Evolutionary conservation across 2,797 vertebrate species (phyloP).

Genomic region (Mormyrops boulengeri): DNA sequence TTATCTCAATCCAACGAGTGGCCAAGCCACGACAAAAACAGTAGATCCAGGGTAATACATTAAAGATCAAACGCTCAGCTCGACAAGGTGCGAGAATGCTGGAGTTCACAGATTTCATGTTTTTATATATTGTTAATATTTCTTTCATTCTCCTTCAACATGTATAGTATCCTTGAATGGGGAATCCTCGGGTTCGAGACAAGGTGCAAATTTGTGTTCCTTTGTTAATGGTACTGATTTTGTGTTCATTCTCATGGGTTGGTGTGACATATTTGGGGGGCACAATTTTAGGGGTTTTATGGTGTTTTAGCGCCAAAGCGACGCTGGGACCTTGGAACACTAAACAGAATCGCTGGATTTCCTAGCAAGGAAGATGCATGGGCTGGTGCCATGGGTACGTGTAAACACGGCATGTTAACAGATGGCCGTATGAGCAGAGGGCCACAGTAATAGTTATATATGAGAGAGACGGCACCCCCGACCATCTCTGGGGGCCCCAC

Average conservation of each 20-base stretch:
- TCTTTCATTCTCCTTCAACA: not conserved
- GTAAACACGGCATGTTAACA: not conserved
- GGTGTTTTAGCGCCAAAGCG: not conserved
- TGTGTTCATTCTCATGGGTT: not conserved
- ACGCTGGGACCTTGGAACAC: not conserved
- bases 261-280: not conserved
- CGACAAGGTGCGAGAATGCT: not conserved
- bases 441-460: constrained; percentile 21
- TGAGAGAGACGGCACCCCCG: not conserved
- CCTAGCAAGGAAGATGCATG: not conserved
- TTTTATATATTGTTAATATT: not conserved
- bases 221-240: not conserved
- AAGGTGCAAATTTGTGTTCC: not conserved
- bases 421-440: not conserved
- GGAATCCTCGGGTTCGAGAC: not conserved
- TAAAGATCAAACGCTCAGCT: not conserved
- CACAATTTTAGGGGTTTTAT: not conserved
- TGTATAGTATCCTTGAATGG: not conserved
- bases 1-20: not conserved
- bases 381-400: not conserved
- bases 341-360: not conserved
- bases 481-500: constrained; percentile 14
- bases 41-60: not conserved
- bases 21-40: not conserved
- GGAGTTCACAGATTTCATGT: not conserved